Evolutionary conservation across 2,113 vertebrate species (phyloP).

Genomic region (Hylia prasina): DNA sequence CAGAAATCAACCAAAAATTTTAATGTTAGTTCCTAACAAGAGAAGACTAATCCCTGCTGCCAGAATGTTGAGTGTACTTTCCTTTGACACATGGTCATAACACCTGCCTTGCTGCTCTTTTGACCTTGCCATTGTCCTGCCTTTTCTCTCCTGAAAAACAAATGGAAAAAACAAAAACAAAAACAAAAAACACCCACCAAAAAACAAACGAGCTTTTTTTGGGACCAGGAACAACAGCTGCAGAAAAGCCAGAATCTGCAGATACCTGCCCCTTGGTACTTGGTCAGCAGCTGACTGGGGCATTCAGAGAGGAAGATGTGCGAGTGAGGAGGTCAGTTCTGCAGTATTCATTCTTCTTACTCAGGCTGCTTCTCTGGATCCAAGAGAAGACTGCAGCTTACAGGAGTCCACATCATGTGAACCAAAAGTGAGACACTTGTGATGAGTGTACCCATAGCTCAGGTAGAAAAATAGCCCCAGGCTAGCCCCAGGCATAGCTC

Average conservation of each 20-base stretch:
- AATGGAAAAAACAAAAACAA: not conserved
- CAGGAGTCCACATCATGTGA: not conserved
- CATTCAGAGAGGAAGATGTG: not conserved
- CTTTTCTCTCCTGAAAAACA: constrained; percentile 9
- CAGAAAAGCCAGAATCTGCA: not conserved
- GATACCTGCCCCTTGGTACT: not conserved
- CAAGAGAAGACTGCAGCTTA: not conserved
- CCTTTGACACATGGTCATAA: not conserved
- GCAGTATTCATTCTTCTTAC: not conserved
- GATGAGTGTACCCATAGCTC: not conserved
- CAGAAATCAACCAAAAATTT: not conserved
- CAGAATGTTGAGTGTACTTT: not conserved
- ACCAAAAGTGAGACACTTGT: not conserved
- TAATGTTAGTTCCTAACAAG: not conserved
- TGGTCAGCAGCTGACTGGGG: not conserved
- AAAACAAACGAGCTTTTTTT: not conserved
- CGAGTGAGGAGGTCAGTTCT: not conserved
- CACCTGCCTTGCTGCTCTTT: not conserved
- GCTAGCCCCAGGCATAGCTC: not conserved
- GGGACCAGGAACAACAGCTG: not conserved
- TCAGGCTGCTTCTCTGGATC: not conserved
- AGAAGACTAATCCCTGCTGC: not conserved
- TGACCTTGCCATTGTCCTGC: not conserved
- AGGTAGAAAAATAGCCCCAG: not conserved
- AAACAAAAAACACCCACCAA: not conserved